These are phyloP conservation scores for Antheraea yamamai DNA, from an alignment of 2,888 invertebrate species.

Conservation along the genomic window DNA sequence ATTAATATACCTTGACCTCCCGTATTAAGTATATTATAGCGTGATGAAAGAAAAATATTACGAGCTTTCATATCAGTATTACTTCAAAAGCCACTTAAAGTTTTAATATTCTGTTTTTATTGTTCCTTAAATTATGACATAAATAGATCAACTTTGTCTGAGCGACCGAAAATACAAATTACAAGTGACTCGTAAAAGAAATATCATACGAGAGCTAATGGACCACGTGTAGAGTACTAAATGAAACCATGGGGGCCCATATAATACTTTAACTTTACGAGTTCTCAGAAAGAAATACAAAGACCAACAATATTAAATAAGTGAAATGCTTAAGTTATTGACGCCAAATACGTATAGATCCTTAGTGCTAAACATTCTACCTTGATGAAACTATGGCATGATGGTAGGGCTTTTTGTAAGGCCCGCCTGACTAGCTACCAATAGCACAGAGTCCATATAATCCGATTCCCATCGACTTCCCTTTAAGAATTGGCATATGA, in stretches of 20 bases:
- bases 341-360: not conserved
- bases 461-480: too few species aligned
- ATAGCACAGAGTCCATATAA: too few species aligned
- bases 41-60: too few species aligned
- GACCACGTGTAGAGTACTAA: constrained; percentile 1
- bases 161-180: not conserved
- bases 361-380: not conserved
- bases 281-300: not conserved
- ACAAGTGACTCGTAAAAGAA: not conserved
- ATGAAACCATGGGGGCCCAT: not conserved
- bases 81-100: not conserved
- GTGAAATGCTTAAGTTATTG: not conserved
- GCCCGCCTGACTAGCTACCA: too few species aligned
- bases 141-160: not conserved
- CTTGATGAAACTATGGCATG: not conserved
- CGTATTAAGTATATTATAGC: too few species aligned
- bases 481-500: too few species aligned
- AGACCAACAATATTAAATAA: not conserved
- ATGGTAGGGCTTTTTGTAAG: not conserved
- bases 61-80: too few species aligned
- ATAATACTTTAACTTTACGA: not conserved
- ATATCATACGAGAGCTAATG: not conserved
- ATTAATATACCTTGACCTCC: too few species aligned
- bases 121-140: not conserved
- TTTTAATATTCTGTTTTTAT: not conserved